phyloP scores from a whole-genome alignment of 2,797 vertebrate genomes.

The Epinephelus awoara region DNA sequence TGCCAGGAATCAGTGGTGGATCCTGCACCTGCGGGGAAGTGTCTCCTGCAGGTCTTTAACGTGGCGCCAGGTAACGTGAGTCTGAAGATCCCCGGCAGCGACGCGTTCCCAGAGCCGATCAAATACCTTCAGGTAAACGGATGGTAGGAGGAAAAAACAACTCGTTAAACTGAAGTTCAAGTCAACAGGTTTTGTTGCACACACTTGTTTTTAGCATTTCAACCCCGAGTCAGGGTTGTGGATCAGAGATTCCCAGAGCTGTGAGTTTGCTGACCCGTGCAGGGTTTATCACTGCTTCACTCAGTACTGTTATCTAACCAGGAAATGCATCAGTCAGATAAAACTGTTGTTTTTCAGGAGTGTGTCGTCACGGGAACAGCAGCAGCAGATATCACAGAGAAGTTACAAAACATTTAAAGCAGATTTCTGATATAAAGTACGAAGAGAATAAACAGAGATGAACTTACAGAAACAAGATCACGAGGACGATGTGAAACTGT shows the following conservation, averaged over 20 bases:
- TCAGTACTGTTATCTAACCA: constrained; percentile 10
- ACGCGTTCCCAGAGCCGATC: constrained; percentile 80
- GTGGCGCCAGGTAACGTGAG: constrained; percentile 83
- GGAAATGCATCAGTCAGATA: constrained; percentile 1
- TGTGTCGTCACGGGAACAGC: neutral
- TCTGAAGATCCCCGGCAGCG: constrained; percentile 73
- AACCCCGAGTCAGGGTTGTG: neutral
- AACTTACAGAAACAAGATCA: no score
- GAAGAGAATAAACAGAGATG: no score
- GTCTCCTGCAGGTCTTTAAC: constrained; percentile 91
- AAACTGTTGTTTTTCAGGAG: neutral
- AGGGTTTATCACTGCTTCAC: neutral
- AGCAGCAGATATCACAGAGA: neutral
- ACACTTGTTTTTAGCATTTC: neutral
- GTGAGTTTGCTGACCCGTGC: neutral
- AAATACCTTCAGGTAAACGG: constrained; percentile 84
- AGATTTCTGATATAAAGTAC: no score
- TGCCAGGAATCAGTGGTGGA: constrained; percentile 88
- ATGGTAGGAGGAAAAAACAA: no score
- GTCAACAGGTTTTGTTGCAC: neutral
- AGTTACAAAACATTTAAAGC: no score
- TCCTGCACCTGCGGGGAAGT: constrained; percentile 78
- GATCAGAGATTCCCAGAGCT: neutral
- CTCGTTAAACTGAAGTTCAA: no score
- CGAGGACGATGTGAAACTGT: no score